Base-by-base conservation (phyloP, 2,888 invertebrate species). In the Xylota segnis region DNA sequence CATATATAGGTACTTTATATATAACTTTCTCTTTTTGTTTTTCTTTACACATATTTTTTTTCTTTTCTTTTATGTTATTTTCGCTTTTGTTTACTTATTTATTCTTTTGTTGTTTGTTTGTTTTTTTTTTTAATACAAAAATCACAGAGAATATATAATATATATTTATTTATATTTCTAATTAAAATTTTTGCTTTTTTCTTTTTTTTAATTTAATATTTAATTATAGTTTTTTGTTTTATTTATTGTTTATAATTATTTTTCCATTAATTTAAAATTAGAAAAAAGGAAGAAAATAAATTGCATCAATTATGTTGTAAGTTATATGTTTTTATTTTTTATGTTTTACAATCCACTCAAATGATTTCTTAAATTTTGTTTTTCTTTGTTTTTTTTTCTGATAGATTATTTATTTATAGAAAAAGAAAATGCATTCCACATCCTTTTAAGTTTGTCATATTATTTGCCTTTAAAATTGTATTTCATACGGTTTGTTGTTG, bases 71-170 rank as follows among this genome's bases (percentile, higher is more conserved):
- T 10, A 50, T 58, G 45, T 75, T 59, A 50, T 61, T 74, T 50
- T 58, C 65, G 70, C 59, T 66, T 82, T 66, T 58, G 34, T 43
- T 65, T 54, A 45, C 16, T 81, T 70, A 50, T 75, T 76, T 71
- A 68, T 83, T 76, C 66, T 77, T 83, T 83, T 83, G 63, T 87
- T 74, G 66, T 83, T 83, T 83, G 63, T 86, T 86, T 86, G 70
- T 86, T 72, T 82, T 87, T 87, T 78, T 87, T 68, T 83, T 87
- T 82, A 83, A 83, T 87, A 81, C 87, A 87, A 87, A 87, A 87
- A 87, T 87, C 87, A 87, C 87, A 87, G 87, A 87, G 84, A 87
- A 87, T 87, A 87, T 84, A 79, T 83, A 83, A 83, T 75, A 83
- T 87, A 76, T 83, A 83, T 71, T 82, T 82, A 72, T 78, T 63